Evolutionary conservation across 2,888 invertebrate species (phyloP).

Genomic region (Carpatolechia fugitivella): DNA sequence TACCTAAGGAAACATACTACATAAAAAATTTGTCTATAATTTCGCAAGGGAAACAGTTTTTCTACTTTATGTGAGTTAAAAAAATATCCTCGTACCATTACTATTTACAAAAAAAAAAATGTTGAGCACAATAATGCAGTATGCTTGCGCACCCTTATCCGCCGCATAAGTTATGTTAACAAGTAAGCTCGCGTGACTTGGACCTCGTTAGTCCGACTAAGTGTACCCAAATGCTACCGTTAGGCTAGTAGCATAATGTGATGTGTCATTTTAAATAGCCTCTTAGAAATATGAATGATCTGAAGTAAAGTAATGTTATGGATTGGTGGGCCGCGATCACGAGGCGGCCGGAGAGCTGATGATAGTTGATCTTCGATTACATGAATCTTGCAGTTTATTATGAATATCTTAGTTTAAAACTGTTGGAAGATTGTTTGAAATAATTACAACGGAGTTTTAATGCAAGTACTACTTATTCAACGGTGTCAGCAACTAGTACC

Average conservation of each 20-base stretch:
- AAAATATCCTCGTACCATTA: slow-evolving; percentile 39
- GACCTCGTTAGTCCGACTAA: slow-evolving; percentile 36
- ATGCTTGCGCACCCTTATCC: slow-evolving; percentile 59
- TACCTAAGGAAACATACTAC: no score
- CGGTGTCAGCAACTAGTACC: no score
- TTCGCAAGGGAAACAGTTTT: no score
- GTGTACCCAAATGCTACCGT: slow-evolving; percentile 32
- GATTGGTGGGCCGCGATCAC: slow-evolving; percentile 8
- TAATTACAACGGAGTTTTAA: no score
- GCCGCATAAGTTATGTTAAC: slow-evolving; percentile 65
- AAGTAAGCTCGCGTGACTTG: slow-evolving; percentile 53
- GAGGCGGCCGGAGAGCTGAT: background rate
- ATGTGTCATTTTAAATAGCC: slow-evolving; percentile 43
- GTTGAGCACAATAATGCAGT: slow-evolving; percentile 51
- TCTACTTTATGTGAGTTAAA: slow-evolving; percentile 17
- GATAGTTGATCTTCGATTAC: background rate
- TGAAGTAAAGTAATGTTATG: slow-evolving; percentile 30
- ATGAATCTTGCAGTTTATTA: background rate
- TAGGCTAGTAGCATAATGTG: slow-evolving; percentile 29
- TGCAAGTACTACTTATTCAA: no score
- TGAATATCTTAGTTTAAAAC: background rate
- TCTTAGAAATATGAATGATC: slow-evolving; percentile 38
- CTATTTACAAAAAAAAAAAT: slow-evolving; percentile 49
- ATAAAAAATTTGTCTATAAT: no score
- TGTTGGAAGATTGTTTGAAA: no score